These are phyloP conservation scores for Caenorhabditis sp. DNA, from an alignment of 2,888 invertebrate genomes.

Conservation along the genomic window DNA sequence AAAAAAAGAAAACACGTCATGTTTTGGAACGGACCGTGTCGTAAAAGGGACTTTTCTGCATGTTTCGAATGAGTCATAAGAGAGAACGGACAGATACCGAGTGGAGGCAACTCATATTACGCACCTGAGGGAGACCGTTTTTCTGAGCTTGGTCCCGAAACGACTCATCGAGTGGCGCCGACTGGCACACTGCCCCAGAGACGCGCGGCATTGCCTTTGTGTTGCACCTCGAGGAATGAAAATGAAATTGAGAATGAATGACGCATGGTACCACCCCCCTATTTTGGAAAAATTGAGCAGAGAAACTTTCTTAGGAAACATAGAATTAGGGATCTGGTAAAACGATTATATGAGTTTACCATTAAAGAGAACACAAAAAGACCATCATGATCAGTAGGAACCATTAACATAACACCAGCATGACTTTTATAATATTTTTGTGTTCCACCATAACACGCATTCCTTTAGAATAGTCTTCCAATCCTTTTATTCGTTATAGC, in stretches of 20 bases:
- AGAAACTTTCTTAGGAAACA: no score
- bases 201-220: constrained; percentile 22
- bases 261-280: background rate
- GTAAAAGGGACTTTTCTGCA: constrained; percentile 1
- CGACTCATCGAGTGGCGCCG: constrained; percentile 31
- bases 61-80: constrained; percentile 33
- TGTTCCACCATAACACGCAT: constrained; percentile 6
- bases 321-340: background rate
- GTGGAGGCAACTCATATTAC: constrained; percentile 4
- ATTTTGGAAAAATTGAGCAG: no score
- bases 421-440: constrained; percentile 21
- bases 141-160: constrained; percentile 14
- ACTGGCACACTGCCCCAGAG: constrained; percentile 46
- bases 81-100: background rate
- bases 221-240: constrained; percentile 4
- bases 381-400: background rate
- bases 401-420: background rate
- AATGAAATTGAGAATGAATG: constrained; percentile 15
- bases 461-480: constrained; percentile 17
- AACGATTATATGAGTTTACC: no score
- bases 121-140: constrained; percentile 25
- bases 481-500: constrained; percentile 59
- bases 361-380: no score
- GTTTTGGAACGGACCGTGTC: constrained; percentile 37
- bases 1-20: constrained; percentile 28